Conservation (phyloP, 2,113 vertebrate species). For the Hippoglossus stenolepis region DNA sequence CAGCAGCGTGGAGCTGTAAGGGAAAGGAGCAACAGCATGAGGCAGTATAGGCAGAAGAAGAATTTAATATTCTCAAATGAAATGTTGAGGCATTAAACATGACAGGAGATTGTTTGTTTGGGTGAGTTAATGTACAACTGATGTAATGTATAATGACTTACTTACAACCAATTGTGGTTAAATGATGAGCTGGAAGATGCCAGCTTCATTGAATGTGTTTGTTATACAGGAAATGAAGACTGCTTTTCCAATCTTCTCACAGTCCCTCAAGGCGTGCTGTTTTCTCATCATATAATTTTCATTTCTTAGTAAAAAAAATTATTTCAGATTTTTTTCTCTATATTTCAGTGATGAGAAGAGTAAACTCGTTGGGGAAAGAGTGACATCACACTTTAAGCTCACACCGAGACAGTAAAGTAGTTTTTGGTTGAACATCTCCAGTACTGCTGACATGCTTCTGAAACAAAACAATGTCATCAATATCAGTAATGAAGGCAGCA, state of each 20-base stretch:
- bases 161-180: too few relatives aligned
- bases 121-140: not conserved
- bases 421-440: not conserved
- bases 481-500: not conserved
- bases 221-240: too few relatives aligned
- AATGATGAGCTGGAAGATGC: too few relatives aligned
- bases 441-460: not conserved
- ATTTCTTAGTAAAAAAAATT: too few relatives aligned
- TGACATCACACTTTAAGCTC: not conserved
- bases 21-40: not conserved
- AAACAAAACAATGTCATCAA: not conserved
- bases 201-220: too few relatives aligned
- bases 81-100: not conserved
- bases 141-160: not conserved
- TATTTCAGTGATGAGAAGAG: not conserved
- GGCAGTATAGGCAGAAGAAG: not conserved
- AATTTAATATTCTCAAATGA: not conserved
- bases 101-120: not conserved
- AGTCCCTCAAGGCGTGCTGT: too few relatives aligned
- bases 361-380: not conserved
- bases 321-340: too few relatives aligned
- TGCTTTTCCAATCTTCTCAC: too few relatives aligned
- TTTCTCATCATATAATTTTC: too few relatives aligned
- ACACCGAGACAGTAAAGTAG: not conserved
- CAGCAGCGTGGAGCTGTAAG: not conserved